Evolutionary conservation across 1,140 invertebrate species (phyloP).

Genomic region (Drosophila pseudoobscura): DNA sequence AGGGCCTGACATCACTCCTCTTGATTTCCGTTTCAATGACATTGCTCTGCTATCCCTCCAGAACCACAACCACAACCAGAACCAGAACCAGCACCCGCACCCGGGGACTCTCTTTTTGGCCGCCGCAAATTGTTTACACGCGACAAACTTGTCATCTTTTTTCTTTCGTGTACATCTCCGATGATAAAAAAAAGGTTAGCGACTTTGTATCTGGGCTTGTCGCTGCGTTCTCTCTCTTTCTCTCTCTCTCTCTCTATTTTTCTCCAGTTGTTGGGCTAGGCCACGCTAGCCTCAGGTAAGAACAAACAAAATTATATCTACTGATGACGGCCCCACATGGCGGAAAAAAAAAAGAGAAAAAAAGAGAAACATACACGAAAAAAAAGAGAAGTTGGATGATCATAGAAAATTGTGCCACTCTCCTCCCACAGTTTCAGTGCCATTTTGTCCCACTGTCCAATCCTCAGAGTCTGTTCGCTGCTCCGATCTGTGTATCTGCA

Average conservation of each 20-base stretch:
- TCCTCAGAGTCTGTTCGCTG: conserved; percentile 45
- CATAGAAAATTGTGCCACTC: conserved; percentile 62
- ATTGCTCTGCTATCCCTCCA: conserved; percentile 30
- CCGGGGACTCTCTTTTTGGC: conserved; percentile 61
- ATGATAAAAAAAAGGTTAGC: conserved; percentile 75
- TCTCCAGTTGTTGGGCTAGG: conserved; percentile 69
- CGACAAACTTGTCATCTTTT: conserved; percentile 78
- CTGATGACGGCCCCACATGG: conserved; percentile 16
- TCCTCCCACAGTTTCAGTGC: conserved; percentile 4
- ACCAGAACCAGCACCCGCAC: conserved; percentile 28
- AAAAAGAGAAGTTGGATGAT: conserved; percentile 51
- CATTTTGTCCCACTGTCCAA: conserved; percentile 24
- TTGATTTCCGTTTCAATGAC: conserved; percentile 67
- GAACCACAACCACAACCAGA: background rate
- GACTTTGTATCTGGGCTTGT: conserved; percentile 58
- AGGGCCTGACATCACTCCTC: conserved; percentile 45
- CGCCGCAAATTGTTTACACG: conserved; percentile 78
- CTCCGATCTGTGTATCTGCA: conserved; percentile 22
- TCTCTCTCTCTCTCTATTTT: conserved; percentile 2
- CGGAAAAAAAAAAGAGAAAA: conserved; percentile 3
- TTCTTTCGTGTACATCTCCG: conserved; percentile 45
- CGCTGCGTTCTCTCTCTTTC: background rate
- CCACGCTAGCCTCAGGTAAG: conserved; percentile 62
- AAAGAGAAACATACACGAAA: background rate
- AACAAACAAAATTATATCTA: conserved; percentile 24